These are phyloP conservation scores for Drosophila rubida DNA, from an alignment of 2,888 invertebrate species.

Conservation along the genomic window DNA sequence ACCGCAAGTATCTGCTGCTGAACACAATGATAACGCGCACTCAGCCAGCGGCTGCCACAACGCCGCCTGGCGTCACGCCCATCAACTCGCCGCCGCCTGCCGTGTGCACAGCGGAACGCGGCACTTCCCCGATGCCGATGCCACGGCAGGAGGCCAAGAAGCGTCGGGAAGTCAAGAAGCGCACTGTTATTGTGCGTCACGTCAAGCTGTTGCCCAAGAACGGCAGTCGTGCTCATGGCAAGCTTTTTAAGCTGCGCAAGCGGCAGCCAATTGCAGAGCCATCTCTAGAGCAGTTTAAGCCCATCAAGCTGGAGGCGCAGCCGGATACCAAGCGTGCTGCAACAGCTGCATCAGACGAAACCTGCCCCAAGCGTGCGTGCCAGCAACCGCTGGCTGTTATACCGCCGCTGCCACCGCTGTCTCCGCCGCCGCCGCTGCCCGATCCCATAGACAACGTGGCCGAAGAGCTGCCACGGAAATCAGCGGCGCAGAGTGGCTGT, in stretches of 20 bases:
- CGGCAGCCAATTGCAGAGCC: background rate
- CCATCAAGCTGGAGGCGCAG: slow-evolving; percentile 34
- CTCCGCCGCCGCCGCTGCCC: slow-evolving; percentile 53
- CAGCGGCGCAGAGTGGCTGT: slow-evolving; percentile 11
- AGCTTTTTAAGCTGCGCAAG: background rate
- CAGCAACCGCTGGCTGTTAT: slow-evolving; percentile 46
- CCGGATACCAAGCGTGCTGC: background rate
- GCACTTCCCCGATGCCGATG: background rate
- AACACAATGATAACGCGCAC: slow-evolving; percentile 64
- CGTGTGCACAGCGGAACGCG: background rate
- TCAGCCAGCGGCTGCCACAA: slow-evolving; percentile 4
- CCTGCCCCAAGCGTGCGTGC: slow-evolving; percentile 4
- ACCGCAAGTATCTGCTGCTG: slow-evolving; percentile 80
- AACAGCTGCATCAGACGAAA: background rate
- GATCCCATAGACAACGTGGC: slow-evolving; percentile 42
- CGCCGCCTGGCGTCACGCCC: slow-evolving; percentile 23
- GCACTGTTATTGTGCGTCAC: slow-evolving; percentile 33
- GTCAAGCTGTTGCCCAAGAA: slow-evolving; percentile 39
- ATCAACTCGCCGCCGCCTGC: slow-evolving; percentile 26
- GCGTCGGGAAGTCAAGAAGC: slow-evolving; percentile 5
- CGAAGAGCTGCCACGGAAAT: slow-evolving; percentile 39
- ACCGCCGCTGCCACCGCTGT: slow-evolving; percentile 66
- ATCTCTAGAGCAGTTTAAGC: background rate
- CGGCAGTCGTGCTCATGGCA: slow-evolving; percentile 15
- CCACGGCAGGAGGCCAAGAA: background rate